Conservation (phyloP, 2,797 vertebrate genomes). For the Spheniscus humboldti region DNA sequence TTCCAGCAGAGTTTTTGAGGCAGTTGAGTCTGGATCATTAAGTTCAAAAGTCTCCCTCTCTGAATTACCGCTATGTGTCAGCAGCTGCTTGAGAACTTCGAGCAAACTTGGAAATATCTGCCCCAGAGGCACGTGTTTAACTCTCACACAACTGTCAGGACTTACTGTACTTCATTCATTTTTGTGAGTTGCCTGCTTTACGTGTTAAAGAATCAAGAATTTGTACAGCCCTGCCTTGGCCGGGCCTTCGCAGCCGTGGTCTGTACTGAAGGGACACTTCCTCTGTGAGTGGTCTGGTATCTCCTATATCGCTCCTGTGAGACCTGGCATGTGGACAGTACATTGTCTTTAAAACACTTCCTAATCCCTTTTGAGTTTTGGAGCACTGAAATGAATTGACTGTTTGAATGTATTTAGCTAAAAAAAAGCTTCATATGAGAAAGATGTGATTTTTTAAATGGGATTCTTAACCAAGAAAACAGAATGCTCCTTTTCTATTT, state of each 20-base stretch:
- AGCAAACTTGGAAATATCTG: neutral
- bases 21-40: neutral
- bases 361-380: neutral
- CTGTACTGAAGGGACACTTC: neutral
- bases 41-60: neutral
- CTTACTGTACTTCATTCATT: neutral
- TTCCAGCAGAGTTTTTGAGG: neutral
- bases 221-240: neutral
- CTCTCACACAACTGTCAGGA: neutral
- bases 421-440: neutral
- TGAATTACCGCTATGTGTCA: neutral
- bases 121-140: neutral
- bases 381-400: neutral
- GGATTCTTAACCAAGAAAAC: neutral
- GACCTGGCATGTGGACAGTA: neutral
- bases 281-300: neutral
- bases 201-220: neutral
- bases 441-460: neutral
- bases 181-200: neutral
- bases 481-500: neutral
- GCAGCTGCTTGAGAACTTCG: neutral
- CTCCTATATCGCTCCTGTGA: neutral
- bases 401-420: neutral
- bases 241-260: neutral
- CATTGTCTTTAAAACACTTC: slow-evolving; percentile 9